Evolutionary conservation across 35 echinoderm and acorn worm genomes (phyloP), one percentile per base, ranked within the genome.

Genomic region (Apostichopus parvimensis): DNA sequence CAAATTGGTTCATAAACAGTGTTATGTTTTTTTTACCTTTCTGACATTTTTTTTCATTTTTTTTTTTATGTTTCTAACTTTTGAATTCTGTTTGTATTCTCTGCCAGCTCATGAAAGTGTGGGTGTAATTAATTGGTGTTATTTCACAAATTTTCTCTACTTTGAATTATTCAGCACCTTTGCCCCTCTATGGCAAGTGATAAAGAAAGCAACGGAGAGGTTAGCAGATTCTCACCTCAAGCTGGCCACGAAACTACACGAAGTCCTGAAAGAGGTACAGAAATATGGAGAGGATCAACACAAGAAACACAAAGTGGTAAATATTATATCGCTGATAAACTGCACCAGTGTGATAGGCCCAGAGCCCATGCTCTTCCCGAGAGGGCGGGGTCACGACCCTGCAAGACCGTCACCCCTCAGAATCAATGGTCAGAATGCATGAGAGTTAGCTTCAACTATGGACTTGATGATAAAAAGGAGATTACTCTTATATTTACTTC

Each of bases 221-320:
- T 79, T 99, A 59, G 91, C 97, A 6, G 87, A 76, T 7, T 90
- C 95, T 61, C 97, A 99, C 80, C 93, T 92, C 24, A 94, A 96
- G 66, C 91, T 99, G 79, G 91, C 96, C 45, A 90, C 94, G 53
- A 99, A 99, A 24, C 78, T 99, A 2, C 86, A 99, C 9, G 97
- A 99, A 17, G 88, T 99, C 23, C 93, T 94, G 53, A 99, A 99
- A 70, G 97, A 99, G 9, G 84, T 99, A 66, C 97, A 99, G 81
- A 99, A 99, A 56, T 99, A 99, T 95, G 95, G 94, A 23, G 97
- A 99, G 57, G 97, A 99, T 23, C 97, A 99, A 86, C 95, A 99
- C 77, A 99, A 96, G 73, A 99, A 96, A 87, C 97, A 99, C 54
- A 99, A 99, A 94, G 76, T 93, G 68, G 97, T 99, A 85, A 94